Evolutionary conservation across 2,113 vertebrate genomes (phyloP), one percentile per base, ranked within the genome.

Genomic region (Cyanistes caeruleus): DNA sequence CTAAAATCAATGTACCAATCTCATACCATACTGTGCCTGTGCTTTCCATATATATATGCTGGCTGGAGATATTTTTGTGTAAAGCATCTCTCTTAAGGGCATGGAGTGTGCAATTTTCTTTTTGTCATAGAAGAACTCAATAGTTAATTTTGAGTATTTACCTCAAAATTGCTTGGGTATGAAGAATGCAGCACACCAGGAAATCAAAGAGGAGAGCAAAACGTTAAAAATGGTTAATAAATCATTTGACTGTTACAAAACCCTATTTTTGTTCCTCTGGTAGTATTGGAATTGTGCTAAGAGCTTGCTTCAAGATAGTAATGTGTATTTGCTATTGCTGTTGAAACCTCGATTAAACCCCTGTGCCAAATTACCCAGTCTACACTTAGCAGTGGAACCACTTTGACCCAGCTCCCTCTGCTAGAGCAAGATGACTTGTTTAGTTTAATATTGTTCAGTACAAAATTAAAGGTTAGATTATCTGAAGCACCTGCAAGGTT

Each of bases 401-500:
- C 46, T 87, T 49, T 83, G 77, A 87, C 78, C 84, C 28, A 87
- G 53, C 75, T 77, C 39, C 63, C 72, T 67, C 72, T 76, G 33
- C 90, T 67, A 68, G 33, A 90, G 44, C 49, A 83, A 55, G 56
- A 53, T 7, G 19, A 80, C 64, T 93, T 72, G 51, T 89, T 93
- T 64, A n/a, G 58, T 79, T 94, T 85, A 69, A 41, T 88, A 49
- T 62, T 43, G 19, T 62, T 91, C 55, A 70, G 46, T 51, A 22
- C 35, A 70, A 91, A 89, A 90, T 77, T 80, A 90, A 83, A 93
- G 84, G 85, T 81, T 96, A 76, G 19, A 55, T 93, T 89, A 93
- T n/a, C 43, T 86, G 27, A 63, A 70, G 74, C 16, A 77, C 55
- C 68, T 70, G 68, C 82, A 68, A 55, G 43, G 33, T 77, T 85